Evolutionary conservation across 2,113 vertebrate species (phyloP), one percentile per base, ranked within the genome.

Genomic region (Salminus brasiliensis): DNA sequence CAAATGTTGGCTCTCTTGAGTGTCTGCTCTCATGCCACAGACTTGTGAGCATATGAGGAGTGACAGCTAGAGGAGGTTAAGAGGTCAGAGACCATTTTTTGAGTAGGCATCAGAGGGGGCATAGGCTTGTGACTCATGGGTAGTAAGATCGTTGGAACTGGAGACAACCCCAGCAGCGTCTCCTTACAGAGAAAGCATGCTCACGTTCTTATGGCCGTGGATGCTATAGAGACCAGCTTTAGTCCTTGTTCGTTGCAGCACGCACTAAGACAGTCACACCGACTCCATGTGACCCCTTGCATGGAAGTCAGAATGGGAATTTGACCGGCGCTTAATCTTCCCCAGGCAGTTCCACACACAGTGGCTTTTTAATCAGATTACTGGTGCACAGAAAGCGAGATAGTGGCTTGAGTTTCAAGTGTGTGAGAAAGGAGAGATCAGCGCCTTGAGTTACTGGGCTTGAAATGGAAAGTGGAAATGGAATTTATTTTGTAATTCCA

Each of bases 361-460:
- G 74, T 65, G 27, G 34, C 18, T 25, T 68, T 74, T 73, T 65
- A 74, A 74, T 81, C 55, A 57, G 79, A 78, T 81, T 84, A 71
- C 53, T 8, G 25, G 18, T 68, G 21, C 5, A 15, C 11, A 76
- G 59, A 21, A 21, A 69, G 39, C 6, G 32, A 53, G 36, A 62
- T 47, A 43, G 63, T 30, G 21, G 25, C 23, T 73, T 41, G 45
- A 49, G 10, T 47, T 34, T 36, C 15, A 41, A 53, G 39, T 34
- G 7, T 36, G 30, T 52, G 9, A 25, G n/a, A 32, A 41, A 30
- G 53, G 25, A 5, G 59, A 63, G 39, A 60, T 55, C 23, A 23
- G 52, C 10, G 52, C n/a, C 21, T n/a, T 53, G 49, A 8, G 2
- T 53, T n/a, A 23, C 21, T 53, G 5, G 49, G 7, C 2, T 53